Conservation (phyloP, 2,888 invertebrate species). For the Eristalinus sepulchralis region DNA sequence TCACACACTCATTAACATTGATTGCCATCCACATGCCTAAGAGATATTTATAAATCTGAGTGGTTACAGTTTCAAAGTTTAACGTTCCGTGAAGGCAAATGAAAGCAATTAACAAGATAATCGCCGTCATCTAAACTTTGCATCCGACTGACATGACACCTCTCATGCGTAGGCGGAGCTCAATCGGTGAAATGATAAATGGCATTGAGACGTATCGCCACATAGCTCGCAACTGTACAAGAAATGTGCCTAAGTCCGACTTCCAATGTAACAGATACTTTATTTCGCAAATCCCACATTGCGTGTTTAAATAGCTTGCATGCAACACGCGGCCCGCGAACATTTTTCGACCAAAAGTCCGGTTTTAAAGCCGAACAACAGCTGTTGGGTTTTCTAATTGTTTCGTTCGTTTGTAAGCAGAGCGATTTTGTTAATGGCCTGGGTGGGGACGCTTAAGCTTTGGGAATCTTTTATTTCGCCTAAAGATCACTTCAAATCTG, state of each 20-base stretch:
- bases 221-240: not conserved
- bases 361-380: not conserved
- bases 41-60: not conserved
- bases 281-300: not conserved
- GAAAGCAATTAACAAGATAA: not conserved
- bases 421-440: not conserved
- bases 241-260: not conserved
- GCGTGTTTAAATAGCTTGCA: not conserved
- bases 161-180: not conserved
- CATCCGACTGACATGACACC: not conserved
- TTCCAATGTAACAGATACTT: not conserved
- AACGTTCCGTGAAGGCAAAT: not conserved
- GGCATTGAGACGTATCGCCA: not conserved
- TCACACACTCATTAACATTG: not conserved
- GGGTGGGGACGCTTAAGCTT: not conserved
- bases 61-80: not conserved
- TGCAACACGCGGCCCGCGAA: not conserved
- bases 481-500: not conserved
- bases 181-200: not conserved
- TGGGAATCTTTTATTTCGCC: not conserved
- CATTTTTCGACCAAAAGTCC: not conserved
- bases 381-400: not conserved
- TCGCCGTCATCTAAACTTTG: not conserved
- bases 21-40: not conserved
- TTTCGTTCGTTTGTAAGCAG: not conserved